A percentile compares a stretch with the other conserved stretches of the same genome.
These are phyloP conservation scores for Microplitis deprimator DNA, from an alignment of 2,888 invertebrate species.

Conservation along the genomic window DNA sequence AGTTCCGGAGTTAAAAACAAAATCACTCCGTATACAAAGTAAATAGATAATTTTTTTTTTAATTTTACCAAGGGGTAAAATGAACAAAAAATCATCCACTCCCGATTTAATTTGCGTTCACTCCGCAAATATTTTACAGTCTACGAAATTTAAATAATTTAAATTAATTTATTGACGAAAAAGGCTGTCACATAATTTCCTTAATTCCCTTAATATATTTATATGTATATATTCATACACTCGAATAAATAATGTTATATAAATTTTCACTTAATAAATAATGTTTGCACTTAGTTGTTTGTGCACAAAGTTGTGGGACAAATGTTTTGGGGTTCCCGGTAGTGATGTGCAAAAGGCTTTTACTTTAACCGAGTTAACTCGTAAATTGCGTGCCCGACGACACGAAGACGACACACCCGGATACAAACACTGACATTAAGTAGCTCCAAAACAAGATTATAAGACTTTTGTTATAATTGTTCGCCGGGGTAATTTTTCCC, in stretches of 20 bases:
- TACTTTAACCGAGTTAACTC: slow-evolving; percentile 44
- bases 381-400: slow-evolving; percentile 55
- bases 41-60: too few relatives aligned
- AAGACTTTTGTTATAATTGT: slow-evolving; percentile 47
- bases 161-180: too few relatives aligned
- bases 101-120: too few relatives aligned
- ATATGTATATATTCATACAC: too few relatives aligned
- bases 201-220: too few relatives aligned
- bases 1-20: too few relatives aligned
- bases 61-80: too few relatives aligned
- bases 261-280: neutral
- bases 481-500: neutral
- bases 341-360: neutral
- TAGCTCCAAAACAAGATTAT: slow-evolving; percentile 54
- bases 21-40: too few relatives aligned
- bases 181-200: too few relatives aligned
- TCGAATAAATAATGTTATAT: neutral
- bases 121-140: too few relatives aligned
- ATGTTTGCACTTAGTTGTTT: neutral
- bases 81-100: too few relatives aligned
- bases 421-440: slow-evolving; percentile 57
- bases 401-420: slow-evolving; percentile 47
- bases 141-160: too few relatives aligned
- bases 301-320: neutral
- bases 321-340: slow-evolving; percentile 21